These are phyloP conservation scores for Sardinella longiceps DNA, from an alignment of 2,797 vertebrate species.

Conservation along the genomic window DNA sequence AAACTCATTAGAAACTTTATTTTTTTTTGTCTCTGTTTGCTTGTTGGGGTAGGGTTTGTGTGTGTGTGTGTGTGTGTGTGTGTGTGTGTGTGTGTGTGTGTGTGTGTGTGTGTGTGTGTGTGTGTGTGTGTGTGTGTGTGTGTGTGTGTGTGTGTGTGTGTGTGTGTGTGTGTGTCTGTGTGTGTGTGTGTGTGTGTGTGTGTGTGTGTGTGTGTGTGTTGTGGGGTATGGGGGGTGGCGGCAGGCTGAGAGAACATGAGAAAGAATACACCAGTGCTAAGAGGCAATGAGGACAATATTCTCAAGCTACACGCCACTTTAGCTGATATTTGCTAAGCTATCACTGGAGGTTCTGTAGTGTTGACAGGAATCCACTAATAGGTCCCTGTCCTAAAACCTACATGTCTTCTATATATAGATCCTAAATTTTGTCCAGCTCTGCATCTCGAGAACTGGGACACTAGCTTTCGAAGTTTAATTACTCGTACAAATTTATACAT, in stretches of 20 bases:
- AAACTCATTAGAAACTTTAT: constrained; percentile 36
- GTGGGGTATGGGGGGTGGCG: too few relatives aligned
- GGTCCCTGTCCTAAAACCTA: neutral
- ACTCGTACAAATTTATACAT: constrained; percentile 58
- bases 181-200: neutral
- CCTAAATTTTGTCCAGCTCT: constrained; percentile 26
- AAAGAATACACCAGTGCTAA: neutral
- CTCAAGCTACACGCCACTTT: neutral
- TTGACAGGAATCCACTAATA: neutral
- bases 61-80: neutral
- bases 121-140: neutral
- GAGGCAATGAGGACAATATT: neutral
- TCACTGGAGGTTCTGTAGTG: neutral
- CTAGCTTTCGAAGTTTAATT: constrained; percentile 44
- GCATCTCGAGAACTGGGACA: constrained; percentile 15
- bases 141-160: neutral
- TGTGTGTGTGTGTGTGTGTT: neutral
- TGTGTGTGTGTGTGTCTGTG: neutral
- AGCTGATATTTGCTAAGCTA: neutral
- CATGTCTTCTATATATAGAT: neutral
- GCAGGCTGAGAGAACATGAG: neutral
- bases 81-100: neutral
- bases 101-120: neutral
- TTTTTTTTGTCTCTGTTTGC: neutral
- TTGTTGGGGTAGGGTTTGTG: neutral